A percentile compares a stretch with the other conserved stretches of the same genome.
These are phyloP conservation scores for Priapulus caudatus DNA, from an alignment of 2,888 invertebrate genomes.

Conservation along the genomic window DNA sequence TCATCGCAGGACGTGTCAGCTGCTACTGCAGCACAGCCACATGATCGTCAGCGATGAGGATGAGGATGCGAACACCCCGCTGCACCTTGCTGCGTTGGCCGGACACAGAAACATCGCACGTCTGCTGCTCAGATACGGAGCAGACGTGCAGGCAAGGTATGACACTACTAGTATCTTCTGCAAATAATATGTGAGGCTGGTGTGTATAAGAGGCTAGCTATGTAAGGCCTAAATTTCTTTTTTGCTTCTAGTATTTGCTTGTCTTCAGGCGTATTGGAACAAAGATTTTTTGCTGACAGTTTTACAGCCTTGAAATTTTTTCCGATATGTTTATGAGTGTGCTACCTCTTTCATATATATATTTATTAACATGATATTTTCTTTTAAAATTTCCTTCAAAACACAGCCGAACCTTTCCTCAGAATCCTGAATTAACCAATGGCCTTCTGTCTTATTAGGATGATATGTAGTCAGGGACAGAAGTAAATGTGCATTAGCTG, in stretches of 20 bases:
- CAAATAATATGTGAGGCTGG: not conserved
- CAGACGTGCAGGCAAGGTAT: constrained; percentile 40
- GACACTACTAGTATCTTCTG: not conserved
- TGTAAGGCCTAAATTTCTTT: not conserved
- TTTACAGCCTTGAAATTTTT: no score
- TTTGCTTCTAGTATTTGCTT: no score
- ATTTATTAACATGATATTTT: no score
- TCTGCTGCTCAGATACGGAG: constrained; percentile 37
- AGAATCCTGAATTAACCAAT: no score
- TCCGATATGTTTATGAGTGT: no score
- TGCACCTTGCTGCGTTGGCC: constrained; percentile 38
- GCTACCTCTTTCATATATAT: no score
- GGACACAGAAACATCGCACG: constrained; percentile 38
- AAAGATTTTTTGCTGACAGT: not conserved
- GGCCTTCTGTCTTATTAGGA: no score
- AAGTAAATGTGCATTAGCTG: no score
- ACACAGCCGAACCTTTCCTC: no score
- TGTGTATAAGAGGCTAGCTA: not conserved
- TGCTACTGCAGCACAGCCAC: constrained; percentile 32
- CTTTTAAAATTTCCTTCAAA: no score
- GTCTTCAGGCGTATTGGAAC: not conserved
- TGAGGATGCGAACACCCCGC: constrained; percentile 40
- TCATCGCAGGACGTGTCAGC: constrained; percentile 34
- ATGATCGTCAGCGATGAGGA: constrained; percentile 39
- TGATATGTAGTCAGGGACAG: no score